These are phyloP conservation scores for Antheraea pernyi DNA, from an alignment of 1,140 invertebrate genomes.

Conservation along the genomic window DNA sequence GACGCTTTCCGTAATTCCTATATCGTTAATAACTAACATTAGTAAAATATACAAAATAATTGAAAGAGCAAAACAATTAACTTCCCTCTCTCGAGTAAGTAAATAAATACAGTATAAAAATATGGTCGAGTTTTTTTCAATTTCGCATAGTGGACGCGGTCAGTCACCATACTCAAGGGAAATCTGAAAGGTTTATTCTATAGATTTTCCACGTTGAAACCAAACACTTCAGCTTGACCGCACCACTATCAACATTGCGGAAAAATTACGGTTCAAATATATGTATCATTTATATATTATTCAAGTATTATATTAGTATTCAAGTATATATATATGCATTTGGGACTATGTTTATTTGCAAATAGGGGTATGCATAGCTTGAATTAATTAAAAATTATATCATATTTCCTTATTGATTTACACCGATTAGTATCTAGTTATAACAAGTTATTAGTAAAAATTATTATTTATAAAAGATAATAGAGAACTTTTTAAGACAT, in stretches of 20 bases:
- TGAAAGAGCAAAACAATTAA: not conserved
- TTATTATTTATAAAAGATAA: not conserved
- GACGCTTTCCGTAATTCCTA: too few relatives aligned
- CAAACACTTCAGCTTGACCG: constrained; percentile 3
- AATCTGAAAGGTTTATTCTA: constrained; percentile 56
- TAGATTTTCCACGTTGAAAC: constrained; percentile 40
- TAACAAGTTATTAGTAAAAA: too few relatives aligned
- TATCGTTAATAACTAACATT: too few relatives aligned
- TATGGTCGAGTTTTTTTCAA: constrained; percentile 26
- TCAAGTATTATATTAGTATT: too few relatives aligned
- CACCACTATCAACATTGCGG: not conserved
- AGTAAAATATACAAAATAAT: not conserved
- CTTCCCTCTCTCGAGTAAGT: not conserved
- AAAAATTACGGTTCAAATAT: not conserved
- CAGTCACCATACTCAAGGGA: constrained; percentile 47
- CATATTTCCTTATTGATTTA: too few relatives aligned
- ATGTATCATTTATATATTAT: too few relatives aligned
- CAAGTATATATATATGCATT: too few relatives aligned
- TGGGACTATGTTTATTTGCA: not conserved
- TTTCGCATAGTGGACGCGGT: constrained; percentile 42
- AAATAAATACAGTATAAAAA: constrained; percentile 12
- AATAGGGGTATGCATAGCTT: not conserved
- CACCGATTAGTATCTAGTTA: too few relatives aligned
- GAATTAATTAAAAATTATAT: not conserved
- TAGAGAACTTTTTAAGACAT: constrained; percentile 19